Evolutionary conservation across 2,797 vertebrate species (phyloP), one percentile per base, ranked within the genome.

Genomic region (Sphenodon punctatus): DNA sequence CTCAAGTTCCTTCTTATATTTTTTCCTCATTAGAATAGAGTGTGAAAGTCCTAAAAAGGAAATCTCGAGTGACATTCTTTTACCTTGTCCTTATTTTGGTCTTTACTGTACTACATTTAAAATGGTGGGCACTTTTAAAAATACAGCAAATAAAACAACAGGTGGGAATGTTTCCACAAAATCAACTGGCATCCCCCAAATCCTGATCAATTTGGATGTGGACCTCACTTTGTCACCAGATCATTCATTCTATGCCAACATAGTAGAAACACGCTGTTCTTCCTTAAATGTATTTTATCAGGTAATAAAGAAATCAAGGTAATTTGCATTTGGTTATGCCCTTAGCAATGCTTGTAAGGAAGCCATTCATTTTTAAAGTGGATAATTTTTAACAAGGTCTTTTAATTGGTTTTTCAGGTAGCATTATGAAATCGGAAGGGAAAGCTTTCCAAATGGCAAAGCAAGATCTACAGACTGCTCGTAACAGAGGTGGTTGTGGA

Each of bases 231-330:
- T n/a, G n/a, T n/a, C n/a, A n/a, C n/a, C n/a, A n/a, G n/a, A n/a
- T n/a, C n/a, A n/a, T n/a, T n/a, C n/a, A n/a, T n/a, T n/a, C n/a
- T n/a, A n/a, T n/a, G n/a, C n/a, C n/a, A n/a, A n/a, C n/a, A n/a
- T n/a, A n/a, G n/a, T n/a, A n/a, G n/a, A n/a, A n/a, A 72, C 82
- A 58, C 10, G 71, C 36, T 3, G 11, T 4, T 23, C 69, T 34
- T 13, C 10, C 72, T 16, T 34, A 85, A 77, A 83, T 19, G 67
- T 5, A 55, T 71, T 88, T 80, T 85, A 81, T 72, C 65, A 58
- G 19, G 32, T 61, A 19, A 23, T n/a, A 81, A 81, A 25, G 48
- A 81, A 86, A 80, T 41, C 8, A 25, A 70, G 39, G 1, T 12
- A 9, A 55, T 6, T 20, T 32, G 6, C 30, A 32, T 56, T 19